Evolutionary conservation across 2,888 invertebrate species (phyloP), one percentile per base, ranked within the genome.

Genomic region (Drosophila kokeensis): DNA sequence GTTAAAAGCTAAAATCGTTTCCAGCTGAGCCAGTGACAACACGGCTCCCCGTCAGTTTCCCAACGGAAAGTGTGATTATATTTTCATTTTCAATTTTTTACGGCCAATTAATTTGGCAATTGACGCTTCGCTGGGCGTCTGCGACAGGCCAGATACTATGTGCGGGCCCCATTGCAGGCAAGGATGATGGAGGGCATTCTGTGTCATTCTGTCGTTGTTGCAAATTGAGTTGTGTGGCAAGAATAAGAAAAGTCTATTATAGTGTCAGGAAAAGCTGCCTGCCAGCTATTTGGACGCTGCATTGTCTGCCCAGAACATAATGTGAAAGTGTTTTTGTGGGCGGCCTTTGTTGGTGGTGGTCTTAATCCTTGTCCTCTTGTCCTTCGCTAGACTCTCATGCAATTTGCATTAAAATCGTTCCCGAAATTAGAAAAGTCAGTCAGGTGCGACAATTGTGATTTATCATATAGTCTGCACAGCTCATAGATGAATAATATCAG

Each of bases 81-180:
- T 92, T 93, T 93, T 90, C 92, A 92, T 93, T 93, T 93, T 91
- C 90, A 92, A 92, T 92, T 92, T 91, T 92, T 93, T 91, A 92
- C 91, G 92, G 91, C 91, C 93, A 93, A 93, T 93, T 93, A 93
- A 90, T 87, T 91, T 88, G 84, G 84, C 89, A 89, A 89, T 91
- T 88, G 88, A 90, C 82, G 88, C 90, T 88, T 87, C 83, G 87
- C 86, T 88, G 76, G 83, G 77, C 83, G 86, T 87, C 88, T 86
- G 83, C 89, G 66, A 49, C 76, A 65, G 54, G 45, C 45, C 62
- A 82, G 80, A 79, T 79, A 69, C 66, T 58, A 53, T 61, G 27
- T 52, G 24, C 48, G 40, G 52, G 21, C 30, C 27, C 57, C 30
- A 27, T 21, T 7, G 48, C 11, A 2, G 32, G 13, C 24, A 45